Conservation (phyloP, 2,113 vertebrate species). For the Seriola quinqueradiata region DNA sequence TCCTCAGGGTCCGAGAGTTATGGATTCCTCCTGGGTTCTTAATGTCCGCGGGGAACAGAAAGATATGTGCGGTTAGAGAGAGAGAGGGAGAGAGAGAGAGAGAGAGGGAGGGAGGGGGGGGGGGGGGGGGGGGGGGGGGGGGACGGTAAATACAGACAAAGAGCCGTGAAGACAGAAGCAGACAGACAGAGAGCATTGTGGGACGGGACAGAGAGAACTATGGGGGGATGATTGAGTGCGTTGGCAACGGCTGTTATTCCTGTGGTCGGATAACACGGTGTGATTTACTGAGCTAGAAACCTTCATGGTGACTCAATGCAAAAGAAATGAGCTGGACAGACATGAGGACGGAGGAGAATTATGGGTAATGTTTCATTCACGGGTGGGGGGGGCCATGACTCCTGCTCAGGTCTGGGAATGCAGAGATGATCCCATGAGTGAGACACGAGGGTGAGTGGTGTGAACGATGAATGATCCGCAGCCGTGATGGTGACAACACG, state of each 20-base stretch:
- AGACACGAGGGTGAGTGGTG: conserved; percentile 1
- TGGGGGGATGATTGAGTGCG: conserved; percentile 35
- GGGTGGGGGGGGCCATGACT: conserved; percentile 11
- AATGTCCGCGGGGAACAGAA: conserved; percentile 11
- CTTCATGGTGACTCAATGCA: conserved; percentile 57
- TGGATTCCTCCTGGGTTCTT: conserved; percentile 20
- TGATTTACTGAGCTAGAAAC: conserved; percentile 56
- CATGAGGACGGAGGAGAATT: conserved; percentile 42
- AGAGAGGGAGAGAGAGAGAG: conserved; percentile 3
- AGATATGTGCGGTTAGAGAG: conserved; percentile 45
- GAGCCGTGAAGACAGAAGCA: conserved; percentile 31
- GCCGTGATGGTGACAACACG: too few species aligned
- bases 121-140: too few species aligned
- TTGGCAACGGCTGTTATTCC: conserved; percentile 27
- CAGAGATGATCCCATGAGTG: conserved; percentile 28
- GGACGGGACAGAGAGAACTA: conserved; percentile 9
- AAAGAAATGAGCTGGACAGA: conserved; percentile 55
- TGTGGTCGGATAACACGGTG: conserved; percentile 33
- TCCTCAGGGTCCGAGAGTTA: conserved; percentile 2
- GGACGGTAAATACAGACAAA: conserved; percentile 42
- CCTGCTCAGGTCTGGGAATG: conserved; percentile 44
- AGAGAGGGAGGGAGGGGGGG: conserved; percentile 6
- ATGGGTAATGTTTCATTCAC: conserved; percentile 45
- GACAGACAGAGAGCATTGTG: conserved; percentile 41
- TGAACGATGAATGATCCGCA: neutral